Evolutionary conservation across 1,140 invertebrate species (phyloP), one percentile per base, ranked within the genome.

Genomic region (Danaus plexippus): DNA sequence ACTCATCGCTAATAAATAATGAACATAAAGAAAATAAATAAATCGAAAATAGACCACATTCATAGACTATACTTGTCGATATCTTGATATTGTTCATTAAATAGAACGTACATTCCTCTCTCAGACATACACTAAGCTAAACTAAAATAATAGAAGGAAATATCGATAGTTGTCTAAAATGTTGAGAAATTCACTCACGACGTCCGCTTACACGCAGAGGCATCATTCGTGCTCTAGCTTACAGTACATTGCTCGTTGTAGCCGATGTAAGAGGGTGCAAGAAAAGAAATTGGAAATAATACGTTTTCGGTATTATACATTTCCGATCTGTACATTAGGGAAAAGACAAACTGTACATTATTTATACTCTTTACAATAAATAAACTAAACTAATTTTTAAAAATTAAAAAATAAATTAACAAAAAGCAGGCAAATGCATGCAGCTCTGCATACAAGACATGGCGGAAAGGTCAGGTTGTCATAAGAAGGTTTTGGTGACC

Each of bases 241-340:
- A 94, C 93, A 91, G 90, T 91, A 91, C 92, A 92, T 92, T 92
- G 92, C 92, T 93, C 90, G 86, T 87, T 88, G 87, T 88, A 89
- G 89, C 91, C 88, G 90, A 91, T 92, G 90, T 89, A 89, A 92
- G 87, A 90, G 90, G 89, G 92, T 93, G 92, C 92, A 93, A 89
- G 91, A 92, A 93, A 90, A 90, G 80, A 80, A 90, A 91, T 89
- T 87, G 88, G 88, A 92, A 92, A 91, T 85, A 88, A 90, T 88
- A 90, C 88, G 83, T 89, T 88, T 80, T 88, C 86, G 73, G 82
- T 90, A 90, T 89, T 88, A 89, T 89, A 87, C 85, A 88, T 80
- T 75, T 80, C 76, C 80, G 71, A 74, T 87, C 82, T 88, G 85
- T 88, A 87, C 85, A 88, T 77, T 86, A 84, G 78, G 74, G 75